A percentile compares a stretch with the other conserved stretches of the same genome.
Conservation (phyloP, 2,797 vertebrate species). For the Trachops cirrhosus region DNA sequence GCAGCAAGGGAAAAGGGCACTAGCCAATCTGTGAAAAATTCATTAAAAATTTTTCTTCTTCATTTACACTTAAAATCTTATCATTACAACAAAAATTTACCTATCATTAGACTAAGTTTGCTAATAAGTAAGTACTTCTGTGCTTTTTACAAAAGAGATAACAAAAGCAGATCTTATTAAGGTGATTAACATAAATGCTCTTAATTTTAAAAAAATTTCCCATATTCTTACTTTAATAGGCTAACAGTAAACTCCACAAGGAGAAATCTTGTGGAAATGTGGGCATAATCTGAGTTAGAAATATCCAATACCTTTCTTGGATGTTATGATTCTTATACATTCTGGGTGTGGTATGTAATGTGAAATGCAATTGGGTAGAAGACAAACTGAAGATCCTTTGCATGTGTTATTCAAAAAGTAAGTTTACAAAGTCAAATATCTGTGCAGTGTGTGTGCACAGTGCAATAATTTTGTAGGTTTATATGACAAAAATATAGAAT, state of each 20-base stretch:
- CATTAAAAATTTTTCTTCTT: not conserved
- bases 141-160: not conserved
- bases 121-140: not conserved
- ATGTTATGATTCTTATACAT: not conserved
- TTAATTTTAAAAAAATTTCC: constrained; percentile 39
- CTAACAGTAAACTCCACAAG: not conserved
- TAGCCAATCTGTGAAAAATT: not conserved
- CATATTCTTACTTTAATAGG: not conserved
- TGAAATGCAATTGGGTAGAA: not conserved
- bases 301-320: not conserved
- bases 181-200: not conserved
- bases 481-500: not conserved
- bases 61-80: not conserved
- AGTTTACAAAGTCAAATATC: not conserved
- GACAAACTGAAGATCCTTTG: not conserved
- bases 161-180: not conserved
- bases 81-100: not conserved
- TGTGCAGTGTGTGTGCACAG: not conserved
- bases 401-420: not conserved
- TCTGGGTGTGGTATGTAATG: not conserved
- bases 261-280: not conserved
- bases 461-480: not conserved
- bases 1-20: not conserved
- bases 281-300: not conserved
- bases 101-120: not conserved